Evolutionary conservation across 2,113 vertebrate species (phyloP).

Genomic region (Pedetes capensis): DNA sequence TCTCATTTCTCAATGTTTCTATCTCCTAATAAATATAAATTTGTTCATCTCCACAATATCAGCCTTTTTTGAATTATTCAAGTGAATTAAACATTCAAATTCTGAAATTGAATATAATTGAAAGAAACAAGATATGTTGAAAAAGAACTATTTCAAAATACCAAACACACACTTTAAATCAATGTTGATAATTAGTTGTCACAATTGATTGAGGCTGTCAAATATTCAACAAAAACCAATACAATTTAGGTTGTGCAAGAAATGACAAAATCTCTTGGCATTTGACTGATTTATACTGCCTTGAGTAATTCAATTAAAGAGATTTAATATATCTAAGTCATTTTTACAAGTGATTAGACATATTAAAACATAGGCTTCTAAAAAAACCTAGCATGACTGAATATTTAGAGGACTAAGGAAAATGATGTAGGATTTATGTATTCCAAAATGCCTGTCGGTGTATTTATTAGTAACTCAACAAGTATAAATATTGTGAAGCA

Average conservation of each 20-base stretch:
- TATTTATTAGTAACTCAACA: neutral
- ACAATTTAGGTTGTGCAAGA: neutral
- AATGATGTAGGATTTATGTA: neutral
- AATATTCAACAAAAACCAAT: constrained; percentile 28
- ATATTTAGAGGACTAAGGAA: neutral
- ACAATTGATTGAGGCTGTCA: neutral
- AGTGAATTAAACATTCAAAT: neutral
- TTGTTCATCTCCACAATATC: neutral
- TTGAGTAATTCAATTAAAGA: neutral
- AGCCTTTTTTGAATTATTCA: neutral
- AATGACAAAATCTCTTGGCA: neutral
- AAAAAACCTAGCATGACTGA: neutral
- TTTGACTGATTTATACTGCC: neutral
- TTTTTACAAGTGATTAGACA: neutral
- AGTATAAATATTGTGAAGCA: neutral
- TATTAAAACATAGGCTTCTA: neutral
- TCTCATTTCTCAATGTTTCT: neutral
- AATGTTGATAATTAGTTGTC: neutral
- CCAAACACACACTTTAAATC: neutral
- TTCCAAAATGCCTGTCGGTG: neutral
- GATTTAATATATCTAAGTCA: neutral
- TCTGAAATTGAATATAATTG: neutral
- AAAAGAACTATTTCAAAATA: neutral
- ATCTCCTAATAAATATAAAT: neutral
- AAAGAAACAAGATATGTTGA: neutral